These are phyloP conservation scores for Rhinella marina DNA, from an alignment of 2,797 vertebrate genomes.

Conservation along the genomic window DNA sequence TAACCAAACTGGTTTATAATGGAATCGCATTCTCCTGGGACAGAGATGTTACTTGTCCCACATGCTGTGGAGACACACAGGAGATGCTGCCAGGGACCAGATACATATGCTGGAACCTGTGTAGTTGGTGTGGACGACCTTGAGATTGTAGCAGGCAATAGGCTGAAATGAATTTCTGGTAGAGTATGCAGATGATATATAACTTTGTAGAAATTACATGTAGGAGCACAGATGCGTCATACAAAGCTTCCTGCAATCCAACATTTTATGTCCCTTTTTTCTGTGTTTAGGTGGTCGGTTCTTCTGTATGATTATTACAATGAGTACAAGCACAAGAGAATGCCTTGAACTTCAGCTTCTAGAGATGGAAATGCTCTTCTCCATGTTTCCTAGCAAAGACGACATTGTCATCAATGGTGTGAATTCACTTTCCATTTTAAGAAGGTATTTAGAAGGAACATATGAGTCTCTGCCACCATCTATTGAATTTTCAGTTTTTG, in stretches of 20 bases:
- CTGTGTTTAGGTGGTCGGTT: neutral
- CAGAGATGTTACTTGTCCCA: neutral
- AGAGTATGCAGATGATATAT: too few relatives aligned
- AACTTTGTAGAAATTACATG: too few relatives aligned
- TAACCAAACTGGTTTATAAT: neutral
- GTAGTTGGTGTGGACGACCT: too few relatives aligned
- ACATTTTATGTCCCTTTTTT: neutral
- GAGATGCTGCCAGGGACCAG: too few relatives aligned
- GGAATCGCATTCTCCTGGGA: neutral
- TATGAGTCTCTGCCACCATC: slow-evolving; percentile 68
- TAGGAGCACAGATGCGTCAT: neutral
- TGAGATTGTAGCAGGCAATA: too few relatives aligned
- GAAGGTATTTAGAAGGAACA: slow-evolving; percentile 67
- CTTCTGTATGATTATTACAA: neutral
- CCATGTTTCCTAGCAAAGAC: slow-evolving; percentile 78
- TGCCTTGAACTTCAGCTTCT: slow-evolving; percentile 77
- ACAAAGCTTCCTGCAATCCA: neutral
- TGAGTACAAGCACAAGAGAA: slow-evolving; percentile 61
- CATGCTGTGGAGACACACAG: too few relatives aligned
- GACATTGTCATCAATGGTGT: slow-evolving; percentile 72
- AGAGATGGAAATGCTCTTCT: slow-evolving; percentile 78
- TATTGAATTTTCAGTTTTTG: slow-evolving; percentile 69
- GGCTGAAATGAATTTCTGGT: too few relatives aligned
- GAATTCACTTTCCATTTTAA: slow-evolving; percentile 66
- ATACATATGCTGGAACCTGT: too few relatives aligned